Base-by-base conservation (phyloP, 1,140 invertebrate genomes). In the Trinorchestia longiramus region DNA sequence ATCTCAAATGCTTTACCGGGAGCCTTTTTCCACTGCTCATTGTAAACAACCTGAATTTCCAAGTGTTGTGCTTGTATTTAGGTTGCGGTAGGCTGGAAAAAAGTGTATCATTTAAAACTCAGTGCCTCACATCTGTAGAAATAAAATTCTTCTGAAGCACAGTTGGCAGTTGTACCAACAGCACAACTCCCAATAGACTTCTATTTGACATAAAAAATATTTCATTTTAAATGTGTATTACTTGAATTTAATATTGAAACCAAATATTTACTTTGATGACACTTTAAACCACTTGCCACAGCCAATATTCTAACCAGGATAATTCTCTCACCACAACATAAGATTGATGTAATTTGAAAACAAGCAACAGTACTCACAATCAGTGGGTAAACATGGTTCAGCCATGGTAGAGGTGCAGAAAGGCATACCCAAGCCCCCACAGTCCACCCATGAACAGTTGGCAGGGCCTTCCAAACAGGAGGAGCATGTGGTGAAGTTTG, bases 301-400 rank as follows among this genome's bases (percentile, higher is more conserved):
- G 41, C 23, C 3, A 90, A 8, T 43, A 90, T 42, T 90, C 28
- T 77, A 77, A 23, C 8, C 1, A 15, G 36, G 11, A 23, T 28
- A 77, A 77, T 3, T 28, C 1, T 77, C 15, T 3, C 42, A 90
- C 88, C 28, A 90, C 41, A 41, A 42, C 88, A 90, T 90, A 43
- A 90, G 36, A 90, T 36, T 42, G 43, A 4, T 42, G 36, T 17
- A 0, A 42, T 43, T 42, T 90, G 43, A 90, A 3, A 17, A 41
- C 43, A 90, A 90, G 41, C n/a, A 90, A 90, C n/a, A 90, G 11
- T 90, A 90, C 88, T 90, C 43, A 90, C 88, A 90, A 15, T 41
- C n/a, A 41, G 28, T 41, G 42, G 6, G 88, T 15, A 15, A 15
- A 90, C 88, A 90, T 41, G 3, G 6, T 90, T 42, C 88, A 41